These are phyloP conservation scores for Tanytarsus gracilentus DNA, from an alignment of 2,888 invertebrate genomes.

Conservation along the genomic window DNA sequence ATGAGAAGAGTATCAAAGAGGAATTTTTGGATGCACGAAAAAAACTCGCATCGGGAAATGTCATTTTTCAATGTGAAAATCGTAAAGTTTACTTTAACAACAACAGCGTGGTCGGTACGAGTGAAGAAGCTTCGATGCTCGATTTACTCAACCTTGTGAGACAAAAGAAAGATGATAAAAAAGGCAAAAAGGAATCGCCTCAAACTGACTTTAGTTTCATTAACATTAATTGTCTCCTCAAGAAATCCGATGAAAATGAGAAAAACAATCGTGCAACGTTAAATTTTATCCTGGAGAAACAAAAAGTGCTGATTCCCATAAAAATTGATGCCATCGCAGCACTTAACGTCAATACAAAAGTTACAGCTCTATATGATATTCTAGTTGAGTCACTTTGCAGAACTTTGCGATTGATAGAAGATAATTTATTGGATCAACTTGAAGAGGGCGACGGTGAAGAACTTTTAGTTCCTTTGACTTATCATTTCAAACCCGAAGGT, in stretches of 20 bases:
- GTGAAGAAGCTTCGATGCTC: slow-evolving; percentile 41
- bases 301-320: slow-evolving; percentile 46
- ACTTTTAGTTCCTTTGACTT: slow-evolving; percentile 39
- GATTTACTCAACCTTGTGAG: slow-evolving; percentile 44
- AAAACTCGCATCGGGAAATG: slow-evolving; percentile 57
- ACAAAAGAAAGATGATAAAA: not conserved
- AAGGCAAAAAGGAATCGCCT: slow-evolving; percentile 30
- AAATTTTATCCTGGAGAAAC: slow-evolving; percentile 8
- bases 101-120: slow-evolving; percentile 41
- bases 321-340: slow-evolving; percentile 64
- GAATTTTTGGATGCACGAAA: slow-evolving; percentile 5
- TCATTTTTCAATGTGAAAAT: slow-evolving; percentile 59
- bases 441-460: slow-evolving; percentile 22
- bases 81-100: slow-evolving; percentile 39
- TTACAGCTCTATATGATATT: slow-evolving; percentile 59
- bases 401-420: slow-evolving; percentile 57
- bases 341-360: slow-evolving; percentile 55
- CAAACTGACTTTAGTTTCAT: slow-evolving; percentile 39
- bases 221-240: slow-evolving; percentile 38
- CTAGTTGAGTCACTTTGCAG: slow-evolving; percentile 66
- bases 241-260: slow-evolving; percentile 36
- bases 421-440: slow-evolving; percentile 42
- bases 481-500: slow-evolving; percentile 63
- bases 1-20: slow-evolving; percentile 34
- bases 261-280: slow-evolving; percentile 3